These are phyloP conservation scores for Drosophila lacteicornis DNA, from an alignment of 1,140 invertebrate genomes.

Conservation along the genomic window DNA sequence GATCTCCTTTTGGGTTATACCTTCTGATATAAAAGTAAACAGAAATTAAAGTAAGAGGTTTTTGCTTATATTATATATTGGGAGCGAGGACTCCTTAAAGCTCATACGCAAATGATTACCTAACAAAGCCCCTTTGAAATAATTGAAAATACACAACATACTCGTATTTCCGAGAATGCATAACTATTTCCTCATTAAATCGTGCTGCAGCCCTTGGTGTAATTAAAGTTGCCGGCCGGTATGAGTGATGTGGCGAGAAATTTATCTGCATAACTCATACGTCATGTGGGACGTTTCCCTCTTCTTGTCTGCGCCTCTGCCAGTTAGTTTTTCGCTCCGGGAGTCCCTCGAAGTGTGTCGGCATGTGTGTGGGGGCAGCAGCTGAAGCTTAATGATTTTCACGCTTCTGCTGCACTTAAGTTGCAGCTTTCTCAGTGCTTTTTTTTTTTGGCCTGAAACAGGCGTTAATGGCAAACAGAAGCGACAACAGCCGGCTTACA, in stretches of 20 bases:
- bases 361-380: conserved; percentile 31
- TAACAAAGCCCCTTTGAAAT: too few relatives aligned
- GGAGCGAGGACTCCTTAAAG: too few relatives aligned
- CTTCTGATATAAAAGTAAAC: too few relatives aligned
- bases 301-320: conserved; percentile 11
- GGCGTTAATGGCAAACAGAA: conserved; percentile 73
- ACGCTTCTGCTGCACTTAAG: conserved; percentile 72
- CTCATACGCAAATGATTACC: too few relatives aligned
- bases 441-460: conserved; percentile 34
- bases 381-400: conserved; percentile 78
- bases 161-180: background rate
- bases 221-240: conserved; percentile 59
- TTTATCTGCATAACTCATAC: conserved; percentile 75
- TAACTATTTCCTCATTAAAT: conserved; percentile 29
- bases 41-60: too few relatives aligned
- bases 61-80: too few relatives aligned
- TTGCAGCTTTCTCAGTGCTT: conserved; percentile 50
- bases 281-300: conserved; percentile 54
- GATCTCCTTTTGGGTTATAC: too few relatives aligned
- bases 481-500: conserved; percentile 63
- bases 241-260: conserved; percentile 72
- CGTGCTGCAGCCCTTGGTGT: conserved; percentile 12
- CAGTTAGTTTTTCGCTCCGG: conserved; percentile 23
- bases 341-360: conserved; percentile 18
- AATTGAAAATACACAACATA: background rate